phyloP scores from a whole-genome alignment of 2,888 invertebrate genomes.

The Synergus itoensis region DNA sequence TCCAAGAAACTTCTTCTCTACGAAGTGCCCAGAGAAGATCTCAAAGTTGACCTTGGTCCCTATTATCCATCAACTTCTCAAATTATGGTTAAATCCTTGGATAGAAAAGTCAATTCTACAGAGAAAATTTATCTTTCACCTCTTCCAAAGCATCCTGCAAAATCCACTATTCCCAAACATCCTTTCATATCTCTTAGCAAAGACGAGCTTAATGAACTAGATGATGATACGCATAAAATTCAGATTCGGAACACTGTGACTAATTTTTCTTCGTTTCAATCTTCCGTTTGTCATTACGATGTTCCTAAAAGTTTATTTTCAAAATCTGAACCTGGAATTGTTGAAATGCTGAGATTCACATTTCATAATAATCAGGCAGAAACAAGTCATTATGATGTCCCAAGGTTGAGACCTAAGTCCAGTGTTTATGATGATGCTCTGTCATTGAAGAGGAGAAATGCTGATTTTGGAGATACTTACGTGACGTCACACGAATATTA shows the following conservation, averaged over 20 bases:
- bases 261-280: background rate
- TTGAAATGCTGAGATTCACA: background rate
- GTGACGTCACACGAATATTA: conserved; percentile 47
- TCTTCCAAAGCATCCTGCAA: conserved; percentile 45
- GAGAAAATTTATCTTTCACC: background rate
- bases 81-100: conserved; percentile 47
- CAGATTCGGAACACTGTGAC: background rate
- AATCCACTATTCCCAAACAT: conserved; percentile 56
- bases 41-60: conserved; percentile 60
- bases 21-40: conserved; percentile 60
- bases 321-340: conserved; percentile 56
- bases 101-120: conserved; percentile 25
- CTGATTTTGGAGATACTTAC: background rate
- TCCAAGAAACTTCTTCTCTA: conserved; percentile 55
- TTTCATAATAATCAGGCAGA: background rate
- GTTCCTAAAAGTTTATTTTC: conserved; percentile 57
- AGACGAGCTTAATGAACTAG: background rate
- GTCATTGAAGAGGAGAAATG: conserved; percentile 56
- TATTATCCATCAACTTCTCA: conserved; percentile 46
- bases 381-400: conserved; percentile 58
- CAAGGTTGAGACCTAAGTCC: conserved; percentile 57
- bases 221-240: background rate
- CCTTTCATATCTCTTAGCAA: conserved; percentile 54
- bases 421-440: conserved; percentile 61
- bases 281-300: conserved; percentile 57